These are phyloP conservation scores for Notolabrus celidotus DNA, from an alignment of 2,797 vertebrate species.

Conservation along the genomic window DNA sequence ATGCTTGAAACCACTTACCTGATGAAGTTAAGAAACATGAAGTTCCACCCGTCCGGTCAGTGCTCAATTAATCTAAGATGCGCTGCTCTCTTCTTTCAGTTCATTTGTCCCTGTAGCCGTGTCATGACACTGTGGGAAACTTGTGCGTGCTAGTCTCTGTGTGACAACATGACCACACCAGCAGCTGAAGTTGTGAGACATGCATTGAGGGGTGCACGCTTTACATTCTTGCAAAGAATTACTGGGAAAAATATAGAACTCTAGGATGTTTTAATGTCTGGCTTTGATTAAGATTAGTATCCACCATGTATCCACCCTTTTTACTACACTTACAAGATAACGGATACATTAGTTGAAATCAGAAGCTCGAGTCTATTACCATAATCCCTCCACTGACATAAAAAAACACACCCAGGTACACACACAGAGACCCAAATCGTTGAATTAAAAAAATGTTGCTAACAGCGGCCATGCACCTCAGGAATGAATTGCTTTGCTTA, in stretches of 20 bases:
- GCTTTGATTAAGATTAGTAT: slow-evolving; percentile 9
- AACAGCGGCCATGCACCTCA: slow-evolving; percentile 75
- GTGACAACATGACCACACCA: slow-evolving; percentile 30
- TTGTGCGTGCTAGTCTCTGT: too few relatives aligned
- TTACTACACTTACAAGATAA: slow-evolving; percentile 21
- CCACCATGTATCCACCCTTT: not conserved
- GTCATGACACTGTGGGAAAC: slow-evolving; percentile 29
- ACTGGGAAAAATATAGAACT: slow-evolving; percentile 34
- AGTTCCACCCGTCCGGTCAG: slow-evolving; percentile 14
- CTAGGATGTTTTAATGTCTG: slow-evolving; percentile 17
- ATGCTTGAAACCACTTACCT: slow-evolving; percentile 48
- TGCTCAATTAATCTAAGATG: slow-evolving; percentile 16
- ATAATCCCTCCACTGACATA: not conserved
- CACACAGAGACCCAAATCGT: slow-evolving; percentile 3
- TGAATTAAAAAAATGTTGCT: slow-evolving; percentile 11
- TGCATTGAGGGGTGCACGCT: slow-evolving; percentile 8
- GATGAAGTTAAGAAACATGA: slow-evolving; percentile 32
- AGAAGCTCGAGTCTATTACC: slow-evolving; percentile 14
- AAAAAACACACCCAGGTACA: slow-evolving; percentile 6
- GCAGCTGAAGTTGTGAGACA: slow-evolving; percentile 23
- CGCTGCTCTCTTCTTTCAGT: slow-evolving; percentile 26
- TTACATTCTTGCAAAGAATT: slow-evolving; percentile 25
- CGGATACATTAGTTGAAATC: not conserved
- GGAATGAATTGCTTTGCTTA: slow-evolving; percentile 75
- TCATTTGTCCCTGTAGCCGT: slow-evolving; percentile 12